Conservation (phyloP, 1,140 invertebrate genomes). For the Drusus annulatus region DNA sequence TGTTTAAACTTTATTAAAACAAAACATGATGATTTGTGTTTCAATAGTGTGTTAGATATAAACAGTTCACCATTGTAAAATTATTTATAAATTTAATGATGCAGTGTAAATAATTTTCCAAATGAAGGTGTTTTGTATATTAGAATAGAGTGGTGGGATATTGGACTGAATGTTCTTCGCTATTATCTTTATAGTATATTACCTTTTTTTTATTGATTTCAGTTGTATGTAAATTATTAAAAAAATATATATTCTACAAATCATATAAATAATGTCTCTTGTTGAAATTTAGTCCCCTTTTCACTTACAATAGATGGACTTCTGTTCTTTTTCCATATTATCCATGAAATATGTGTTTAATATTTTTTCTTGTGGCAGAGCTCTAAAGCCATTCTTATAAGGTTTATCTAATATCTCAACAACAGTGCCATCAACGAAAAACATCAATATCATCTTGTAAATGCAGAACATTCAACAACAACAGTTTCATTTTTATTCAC, state of each 20-base stretch:
- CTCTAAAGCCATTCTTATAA: too few species aligned
- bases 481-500: too few species aligned
- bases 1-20: too few species aligned
- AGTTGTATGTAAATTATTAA: slow-evolving; percentile 23
- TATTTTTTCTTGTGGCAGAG: too few species aligned
- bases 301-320: neutral
- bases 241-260: slow-evolving; percentile 25
- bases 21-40: too few species aligned
- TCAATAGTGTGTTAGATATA: neutral
- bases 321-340: too few species aligned
- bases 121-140: slow-evolving; percentile 21
- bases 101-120: slow-evolving; percentile 6
- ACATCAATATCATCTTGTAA: too few species aligned
- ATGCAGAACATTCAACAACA: too few species aligned
- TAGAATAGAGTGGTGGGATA: slow-evolving; percentile 22
- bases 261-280: neutral
- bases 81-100: neutral
- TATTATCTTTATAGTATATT: slow-evolving; percentile 18
- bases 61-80: neutral
- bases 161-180: slow-evolving; percentile 20
- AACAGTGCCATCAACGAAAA: too few species aligned
- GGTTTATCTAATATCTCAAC: neutral
- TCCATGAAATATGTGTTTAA: too few species aligned
- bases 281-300: neutral
- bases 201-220: slow-evolving; percentile 11